Conservation (phyloP, 2,113 vertebrate species). For the crab-eating macaque (Macaca fascicularis) region DNA sequence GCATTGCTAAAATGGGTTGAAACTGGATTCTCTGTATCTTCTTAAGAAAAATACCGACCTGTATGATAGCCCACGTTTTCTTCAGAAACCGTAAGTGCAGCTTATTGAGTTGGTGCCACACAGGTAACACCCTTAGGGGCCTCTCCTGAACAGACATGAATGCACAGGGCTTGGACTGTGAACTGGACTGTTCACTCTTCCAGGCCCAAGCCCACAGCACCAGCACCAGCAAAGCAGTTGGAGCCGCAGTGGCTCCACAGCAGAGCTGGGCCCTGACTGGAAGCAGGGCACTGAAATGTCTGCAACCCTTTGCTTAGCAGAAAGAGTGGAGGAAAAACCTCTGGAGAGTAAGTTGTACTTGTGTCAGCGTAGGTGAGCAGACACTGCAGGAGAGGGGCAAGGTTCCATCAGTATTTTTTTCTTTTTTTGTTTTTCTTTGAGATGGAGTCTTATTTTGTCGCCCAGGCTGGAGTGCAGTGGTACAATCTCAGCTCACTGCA, state of each 20-base stretch:
- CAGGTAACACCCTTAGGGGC: not conserved
- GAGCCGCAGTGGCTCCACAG: not conserved
- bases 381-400: not conserved
- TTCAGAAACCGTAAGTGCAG: not conserved
- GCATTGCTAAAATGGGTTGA: not conserved
- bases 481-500: too few relatives aligned
- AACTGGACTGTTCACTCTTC: too few relatives aligned
- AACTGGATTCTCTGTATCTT: not conserved
- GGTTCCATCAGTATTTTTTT: not conserved
- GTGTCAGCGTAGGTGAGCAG: not conserved
- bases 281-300: not conserved
- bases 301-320: not conserved
- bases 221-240: not conserved
- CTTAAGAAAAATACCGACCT: not conserved
- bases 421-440: too few relatives aligned
- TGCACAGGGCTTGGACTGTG: not conserved
- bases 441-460: too few relatives aligned
- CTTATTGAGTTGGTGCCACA: not conserved
- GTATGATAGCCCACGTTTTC: not conserved
- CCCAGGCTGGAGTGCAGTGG: too few relatives aligned
- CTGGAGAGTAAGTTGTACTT: not conserved
- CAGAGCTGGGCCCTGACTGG: not conserved
- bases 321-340: not conserved
- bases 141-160: not conserved
- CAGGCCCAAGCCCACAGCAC: rapidly evolving